Evolutionary conservation across 1,140 invertebrate genomes (phyloP).

Genomic region (Ceratosolen solmsi): DNA sequence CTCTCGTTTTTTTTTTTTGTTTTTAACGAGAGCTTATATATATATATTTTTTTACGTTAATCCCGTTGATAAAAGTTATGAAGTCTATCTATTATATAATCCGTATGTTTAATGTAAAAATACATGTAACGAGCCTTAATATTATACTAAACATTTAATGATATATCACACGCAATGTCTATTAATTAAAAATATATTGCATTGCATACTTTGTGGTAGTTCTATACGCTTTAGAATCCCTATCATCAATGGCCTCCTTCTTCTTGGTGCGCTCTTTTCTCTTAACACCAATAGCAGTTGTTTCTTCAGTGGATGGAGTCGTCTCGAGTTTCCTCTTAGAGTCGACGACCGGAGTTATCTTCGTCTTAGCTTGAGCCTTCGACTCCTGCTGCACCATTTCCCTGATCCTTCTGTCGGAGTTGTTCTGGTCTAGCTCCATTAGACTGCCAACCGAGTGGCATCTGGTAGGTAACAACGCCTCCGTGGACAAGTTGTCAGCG

Average conservation of each 20-base stretch:
- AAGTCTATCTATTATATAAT: too few relatives aligned
- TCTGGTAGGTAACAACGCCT: slow-evolving; percentile 72
- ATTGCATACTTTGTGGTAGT: slow-evolving; percentile 53
- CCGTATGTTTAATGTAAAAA: too few relatives aligned
- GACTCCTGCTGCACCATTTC: slow-evolving; percentile 77
- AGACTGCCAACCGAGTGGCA: slow-evolving; percentile 81
- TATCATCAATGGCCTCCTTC: slow-evolving; percentile 59
- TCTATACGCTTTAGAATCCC: slow-evolving; percentile 58
- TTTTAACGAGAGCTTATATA: too few relatives aligned
- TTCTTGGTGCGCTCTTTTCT: slow-evolving; percentile 76
- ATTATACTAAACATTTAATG: too few relatives aligned
- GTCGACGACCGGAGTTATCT: slow-evolving; percentile 61
- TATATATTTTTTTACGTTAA: too few relatives aligned
- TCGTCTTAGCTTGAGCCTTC: not conserved
- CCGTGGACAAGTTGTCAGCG: slow-evolving; percentile 61
- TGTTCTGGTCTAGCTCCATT: slow-evolving; percentile 75
- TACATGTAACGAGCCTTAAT: too few relatives aligned
- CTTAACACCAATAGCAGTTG: slow-evolving; percentile 66
- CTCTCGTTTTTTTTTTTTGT: too few relatives aligned
- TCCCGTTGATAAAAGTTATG: too few relatives aligned
- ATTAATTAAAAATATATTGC: too few relatives aligned
- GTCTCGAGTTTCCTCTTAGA: slow-evolving; percentile 71
- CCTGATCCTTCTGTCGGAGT: slow-evolving; percentile 78
- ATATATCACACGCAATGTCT: too few relatives aligned
- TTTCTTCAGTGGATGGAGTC: slow-evolving; percentile 69